Base-by-base conservation (phyloP, 2,113 vertebrate genomes). In the Plecotus auritus region DNA sequence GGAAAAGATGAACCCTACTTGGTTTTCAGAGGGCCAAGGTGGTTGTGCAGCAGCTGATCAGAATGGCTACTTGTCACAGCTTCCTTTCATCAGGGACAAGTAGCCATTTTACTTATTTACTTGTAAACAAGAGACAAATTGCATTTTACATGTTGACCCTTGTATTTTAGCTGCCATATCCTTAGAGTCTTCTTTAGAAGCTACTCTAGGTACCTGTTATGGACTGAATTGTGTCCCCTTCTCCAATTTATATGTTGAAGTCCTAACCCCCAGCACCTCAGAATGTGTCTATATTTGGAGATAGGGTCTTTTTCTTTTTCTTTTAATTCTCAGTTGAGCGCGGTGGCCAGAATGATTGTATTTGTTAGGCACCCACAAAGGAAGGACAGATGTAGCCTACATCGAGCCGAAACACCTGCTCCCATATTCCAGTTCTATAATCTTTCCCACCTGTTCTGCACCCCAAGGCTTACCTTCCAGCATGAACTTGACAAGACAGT, bases 401-500 rank as follows among this genome's bases (percentile, higher is more conserved):
- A 45, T 30, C 0, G 1, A 64, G 30, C 49, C 76, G 30, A 1
- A 3, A 66, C 4, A 49, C 30, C 54, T 40, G 2, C n/a, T 42
- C 11, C 47, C 70, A 14, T 85, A 16, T 76, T 67, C 56, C 35
- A 28, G 17, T 9, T 22, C 9, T 5, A 42, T 4, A 16, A 5
- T 37, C 59, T 35, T 32, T 28, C 87, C 28, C 30, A 51, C 22
- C 42, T 40, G 23, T 30, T 74, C 30, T 83, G 12, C 1, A 45
- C 17, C 42, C 17, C 5, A 10, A 18, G 28, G 35, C n/a, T 74
- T 54, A 1, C 49, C 59, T 61, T 16, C 32, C 18, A 14, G 35
- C 1, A 1, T 28, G 56, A 49, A 61, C 22, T 85, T 76, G 1
- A 20, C 35, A 1, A 0, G 26, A 18, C 10, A 14, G 12, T 32